Evolutionary conservation across 2,113 vertebrate genomes (phyloP), one percentile per base, ranked within the genome.

Genomic region (Silurus meridionalis): DNA sequence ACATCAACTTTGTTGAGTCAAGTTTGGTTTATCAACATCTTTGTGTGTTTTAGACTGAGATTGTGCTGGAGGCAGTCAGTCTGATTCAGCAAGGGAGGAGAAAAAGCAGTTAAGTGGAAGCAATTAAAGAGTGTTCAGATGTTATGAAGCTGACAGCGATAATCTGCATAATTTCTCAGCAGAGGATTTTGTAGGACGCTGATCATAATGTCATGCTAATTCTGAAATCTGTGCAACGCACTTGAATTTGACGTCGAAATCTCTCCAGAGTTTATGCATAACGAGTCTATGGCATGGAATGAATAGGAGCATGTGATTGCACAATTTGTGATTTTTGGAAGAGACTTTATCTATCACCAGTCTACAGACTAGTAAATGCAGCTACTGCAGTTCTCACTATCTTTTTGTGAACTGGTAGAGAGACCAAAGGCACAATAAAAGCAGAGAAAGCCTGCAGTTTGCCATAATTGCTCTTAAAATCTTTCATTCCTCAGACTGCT

Each of bases 91-190:
- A 60, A 81, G 63, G 60, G 71, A 58, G 66, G 61, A 55, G 46
- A 60, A 79, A 61, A 80, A 80, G 17, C 82, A 64, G 74, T 69
- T 87, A 87, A 55, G 78, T 67, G 52, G 77, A 57, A 46, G 69
- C 60, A 85, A 82, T 85, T 83, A 88, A 50, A 23, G 46, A 46
- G 66, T 50, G 83, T 77, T 88, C 79, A 77, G 67, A 85, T 79
- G 83, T 75, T 81, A n/a, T 71, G 11, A 63, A 72, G 82, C 58
- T 81, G 71, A 71, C 80, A 60, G 53, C 10, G n/a, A 58, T 46
- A 72, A 64, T 83, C 66, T 86, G 83, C 28, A 66, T 72, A 63
- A 72, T 79, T 80, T 28, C 50, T 63, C 87, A 19, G 80, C 13
- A 55, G 17, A 72, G 15, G 9, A 55, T 61, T 85, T 85, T 66